Percentiles rank a stretch among this genome's conserved stretches.
These are phyloP conservation scores for Microcebus jonahi DNA, from an alignment of 2,113 vertebrate genomes.

Conservation along the genomic window DNA sequence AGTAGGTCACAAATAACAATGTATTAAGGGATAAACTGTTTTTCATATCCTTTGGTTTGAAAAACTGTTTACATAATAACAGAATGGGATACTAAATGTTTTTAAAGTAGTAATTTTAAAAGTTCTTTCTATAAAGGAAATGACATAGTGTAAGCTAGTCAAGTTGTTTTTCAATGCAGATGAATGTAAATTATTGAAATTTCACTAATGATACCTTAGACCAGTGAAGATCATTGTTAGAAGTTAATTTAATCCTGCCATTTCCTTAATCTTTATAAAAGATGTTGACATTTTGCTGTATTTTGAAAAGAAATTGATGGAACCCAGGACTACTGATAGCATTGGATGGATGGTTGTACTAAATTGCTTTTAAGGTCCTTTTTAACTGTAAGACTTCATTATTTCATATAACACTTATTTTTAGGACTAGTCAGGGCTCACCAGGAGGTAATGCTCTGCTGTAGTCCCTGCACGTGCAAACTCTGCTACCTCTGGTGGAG, in stretches of 20 bases:
- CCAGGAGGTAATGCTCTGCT: background rate
- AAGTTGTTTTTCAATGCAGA: background rate
- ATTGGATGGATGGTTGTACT: background rate
- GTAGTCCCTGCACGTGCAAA: background rate
- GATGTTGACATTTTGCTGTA: background rate
- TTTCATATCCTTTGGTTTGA: background rate
- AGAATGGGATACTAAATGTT: background rate
- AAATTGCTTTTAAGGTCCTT: background rate
- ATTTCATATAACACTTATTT: background rate
- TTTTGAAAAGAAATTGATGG: background rate
- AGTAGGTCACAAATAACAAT: background rate
- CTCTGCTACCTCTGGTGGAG: background rate
- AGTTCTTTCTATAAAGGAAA: background rate
- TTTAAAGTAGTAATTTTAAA: background rate
- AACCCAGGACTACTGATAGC: background rate
- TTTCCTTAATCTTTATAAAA: slow-evolving; percentile 10
- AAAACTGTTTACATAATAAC: background rate
- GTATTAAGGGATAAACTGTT: background rate
- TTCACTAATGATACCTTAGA: background rate
- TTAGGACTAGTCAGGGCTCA: background rate
- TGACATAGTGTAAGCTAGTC: background rate
- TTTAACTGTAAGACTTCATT: background rate
- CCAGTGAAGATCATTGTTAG: background rate
- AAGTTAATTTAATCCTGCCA: background rate
- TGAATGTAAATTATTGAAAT: background rate